These are phyloP conservation scores for Oncorhynchus tshawytscha DNA, from an alignment of 2,113 vertebrate species.

Conservation along the genomic window DNA sequence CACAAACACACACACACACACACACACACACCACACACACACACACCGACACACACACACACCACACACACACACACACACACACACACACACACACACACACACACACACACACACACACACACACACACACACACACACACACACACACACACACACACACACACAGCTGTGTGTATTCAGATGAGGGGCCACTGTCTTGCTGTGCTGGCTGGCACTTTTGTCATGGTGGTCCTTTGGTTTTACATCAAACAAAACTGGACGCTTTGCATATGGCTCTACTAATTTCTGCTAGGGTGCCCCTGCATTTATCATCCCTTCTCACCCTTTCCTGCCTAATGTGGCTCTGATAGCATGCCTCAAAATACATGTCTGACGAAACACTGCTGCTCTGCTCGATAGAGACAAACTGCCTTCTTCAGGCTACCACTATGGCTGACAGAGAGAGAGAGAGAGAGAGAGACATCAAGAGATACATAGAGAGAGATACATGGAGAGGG, in stretches of 20 bases:
- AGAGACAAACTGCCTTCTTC: conserved; percentile 51
- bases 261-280: conserved; percentile 72
- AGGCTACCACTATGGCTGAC: conserved; percentile 27
- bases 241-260: conserved; percentile 77
- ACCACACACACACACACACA: too few species aligned
- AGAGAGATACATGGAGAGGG: too few species aligned
- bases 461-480: too few species aligned
- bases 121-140: too few species aligned
- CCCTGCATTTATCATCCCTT: conserved; percentile 45
- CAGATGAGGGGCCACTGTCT: conserved; percentile 32
- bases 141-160: not conserved
- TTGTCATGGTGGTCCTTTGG: conserved; percentile 75
- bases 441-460: not conserved
- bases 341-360: conserved; percentile 60
- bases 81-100: too few species aligned
- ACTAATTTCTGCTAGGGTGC: conserved; percentile 74
- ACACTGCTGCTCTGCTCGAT: conserved; percentile 50
- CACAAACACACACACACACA: too few species aligned
- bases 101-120: conserved; percentile 5
- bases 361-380: not conserved
- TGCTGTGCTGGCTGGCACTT: conserved; percentile 74
- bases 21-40: too few species aligned
- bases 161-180: conserved; percentile 6
- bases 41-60: too few species aligned
- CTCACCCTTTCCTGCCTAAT: conserved; percentile 45